Percentiles rank a stretch among this genome's conserved stretches.
These are phyloP conservation scores for Anoplolepis gracilipes DNA, from an alignment of 1,140 invertebrate species.

Conservation along the genomic window DNA sequence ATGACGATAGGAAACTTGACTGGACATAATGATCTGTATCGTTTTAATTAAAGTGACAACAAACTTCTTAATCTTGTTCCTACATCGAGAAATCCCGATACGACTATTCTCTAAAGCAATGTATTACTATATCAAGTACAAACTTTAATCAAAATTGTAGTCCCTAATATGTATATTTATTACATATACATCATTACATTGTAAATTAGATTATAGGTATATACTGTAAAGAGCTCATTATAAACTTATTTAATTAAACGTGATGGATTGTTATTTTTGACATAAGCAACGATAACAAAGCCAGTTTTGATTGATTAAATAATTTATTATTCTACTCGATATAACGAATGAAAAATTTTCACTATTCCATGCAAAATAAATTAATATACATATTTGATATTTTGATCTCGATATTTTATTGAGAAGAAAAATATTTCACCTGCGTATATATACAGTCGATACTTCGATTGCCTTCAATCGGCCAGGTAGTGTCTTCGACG, in stretches of 20 bases:
- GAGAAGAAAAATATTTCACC: constrained; percentile 70
- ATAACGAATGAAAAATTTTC: background rate
- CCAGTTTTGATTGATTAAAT: background rate
- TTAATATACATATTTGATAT: constrained; percentile 3
- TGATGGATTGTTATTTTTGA: background rate
- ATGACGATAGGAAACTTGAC: background rate
- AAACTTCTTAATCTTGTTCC: constrained; percentile 40
- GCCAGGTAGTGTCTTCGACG: constrained; percentile 84
- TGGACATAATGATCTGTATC: constrained; percentile 32
- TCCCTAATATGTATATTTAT: background rate
- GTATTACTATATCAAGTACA: background rate
- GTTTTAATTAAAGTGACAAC: constrained; percentile 52
- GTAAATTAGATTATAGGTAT: constrained; percentile 3
- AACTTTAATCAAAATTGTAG: constrained; percentile 14
- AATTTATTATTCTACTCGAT: background rate
- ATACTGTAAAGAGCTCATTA: background rate
- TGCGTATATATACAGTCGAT: constrained; percentile 84
- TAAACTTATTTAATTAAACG: background rate
- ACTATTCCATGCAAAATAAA: background rate
- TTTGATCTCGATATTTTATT: background rate
- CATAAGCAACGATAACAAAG: background rate
- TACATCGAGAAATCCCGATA: background rate
- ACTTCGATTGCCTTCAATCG: constrained; percentile 82
- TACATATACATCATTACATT: constrained; percentile 2
- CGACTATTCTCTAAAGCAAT: background rate